Evolutionary conservation across 2,113 vertebrate genomes (phyloP), one percentile per base, ranked within the genome.

Genomic region (Alexandromys fortis): DNA sequence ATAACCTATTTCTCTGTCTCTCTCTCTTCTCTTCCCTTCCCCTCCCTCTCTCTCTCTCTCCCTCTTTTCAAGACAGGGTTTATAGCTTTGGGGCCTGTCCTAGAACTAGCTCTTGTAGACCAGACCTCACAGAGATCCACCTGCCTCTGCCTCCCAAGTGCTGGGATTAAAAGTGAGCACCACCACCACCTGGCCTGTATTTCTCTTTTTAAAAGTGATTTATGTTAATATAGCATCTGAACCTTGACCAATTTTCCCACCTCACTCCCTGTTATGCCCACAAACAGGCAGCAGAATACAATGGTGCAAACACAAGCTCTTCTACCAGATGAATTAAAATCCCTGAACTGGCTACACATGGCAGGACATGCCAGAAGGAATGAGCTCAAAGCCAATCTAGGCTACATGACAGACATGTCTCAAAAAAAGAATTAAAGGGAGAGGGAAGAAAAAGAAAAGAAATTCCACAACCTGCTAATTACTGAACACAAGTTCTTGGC

Each of bases 191-290:
- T 1, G 55, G 55, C 55, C 55, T 58, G 55, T 58, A 85, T 11
- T 58, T n/a, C n/a, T 22, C 82, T 65, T 65, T 83, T 67, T 17
- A n/a, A 58, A 58, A 82, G 24, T 42, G 26, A 49, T 28, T 78
- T 14, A 49, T 82, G 24, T 96, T 89, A 85, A 89, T 61, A 16
- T 24, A 45, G 77, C 42, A 92, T 65, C 76, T 92, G 72, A 91
- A 72, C 63, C 35, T 5, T n/a, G 24, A 49, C 35, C 35, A 47
- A 78, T 73, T 96, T 3, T 86, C 65, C 17, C 17, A 63, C 81
- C 35, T 61, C 22, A 83, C 79, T n/a, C 22, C 45, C 1, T 12
- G 13, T 38, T 45, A 21, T 10, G 13, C 58, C n/a, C 45, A 65
- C n/a, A 85, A 65, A 85, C n/a, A 85, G 58, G 55, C 11, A 58